Base-by-base conservation (phyloP, 2,113 vertebrate species). In the Oncorhynchus mykiss region DNA sequence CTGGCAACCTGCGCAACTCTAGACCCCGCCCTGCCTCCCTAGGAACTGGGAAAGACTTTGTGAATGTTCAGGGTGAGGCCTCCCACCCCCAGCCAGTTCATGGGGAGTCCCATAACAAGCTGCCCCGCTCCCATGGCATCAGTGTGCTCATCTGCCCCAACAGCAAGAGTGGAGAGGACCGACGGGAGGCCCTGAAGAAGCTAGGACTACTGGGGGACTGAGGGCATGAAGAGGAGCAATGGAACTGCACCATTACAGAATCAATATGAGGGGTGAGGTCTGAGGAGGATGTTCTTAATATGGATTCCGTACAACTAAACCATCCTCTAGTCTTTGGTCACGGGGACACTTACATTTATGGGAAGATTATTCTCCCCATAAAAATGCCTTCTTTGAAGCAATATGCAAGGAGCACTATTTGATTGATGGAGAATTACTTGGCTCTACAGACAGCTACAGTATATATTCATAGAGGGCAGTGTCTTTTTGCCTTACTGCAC, bases 161-260 rank as follows among this genome's bases (percentile, higher is more conserved):
- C 0, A 88, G 91, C 0, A 31, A 92, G 0, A 90, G 94, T 0
- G 93, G 81, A 0, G 94, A 93, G 34, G 88, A 95, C 72, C 91
- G 94, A 1, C 92, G 89, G 0, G 91, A 95, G 70, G 97, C 97
- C 0, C 88, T 99, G 76, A 96, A 85, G 88, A 98, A 96, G 84
- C 88, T 99, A 2, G 97, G 97, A 1, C 91, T 99, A 78, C 84
- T 97, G 64, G 95, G 94, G 85, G 93, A 99, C 68, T 97, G 91
- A 90, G 11, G n/a, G 22, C 62, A 11, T 11, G 22, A n/a, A 64
- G 62, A n/a, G 9, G 62, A 7, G 3, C n/a, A 45, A 45, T 54
- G 16, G 1, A 16, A 18, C 16, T 18, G 14, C 16, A 18, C 16
- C 51, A 54, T 18, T 54, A 18, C 16, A 7, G 14, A 54, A 54